Conservation (phyloP, 1,140 invertebrate genomes). For the Holcopasites calliopsidis region DNA sequence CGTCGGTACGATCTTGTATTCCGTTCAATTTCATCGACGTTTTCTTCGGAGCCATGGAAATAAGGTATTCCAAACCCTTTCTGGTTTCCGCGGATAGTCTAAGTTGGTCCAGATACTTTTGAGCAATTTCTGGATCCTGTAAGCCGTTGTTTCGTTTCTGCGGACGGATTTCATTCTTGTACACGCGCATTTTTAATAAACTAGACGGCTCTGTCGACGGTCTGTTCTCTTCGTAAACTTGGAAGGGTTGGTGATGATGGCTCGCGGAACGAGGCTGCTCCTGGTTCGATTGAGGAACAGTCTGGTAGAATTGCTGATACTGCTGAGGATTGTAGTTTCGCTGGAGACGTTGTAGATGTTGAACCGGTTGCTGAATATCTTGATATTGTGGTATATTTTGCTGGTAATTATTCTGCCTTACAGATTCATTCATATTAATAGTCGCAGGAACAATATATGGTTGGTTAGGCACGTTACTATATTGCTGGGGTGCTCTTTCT, state of each 20-base stretch:
- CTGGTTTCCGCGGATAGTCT: conserved; percentile 30
- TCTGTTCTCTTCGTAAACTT: neutral
- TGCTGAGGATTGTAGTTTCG: conserved; percentile 7
- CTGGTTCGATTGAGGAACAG: neutral
- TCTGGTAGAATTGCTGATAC: neutral
- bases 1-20: conserved; percentile 54
- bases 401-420: neutral
- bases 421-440: neutral
- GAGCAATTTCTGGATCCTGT: conserved; percentile 61
- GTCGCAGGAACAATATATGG: neutral
- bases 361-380: too few relatives aligned
- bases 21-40: conserved; percentile 60
- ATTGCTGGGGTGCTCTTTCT: neutral
- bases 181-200: conserved; percentile 62
- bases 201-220: conserved; percentile 56
- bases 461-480: neutral
- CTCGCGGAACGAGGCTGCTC: neutral
- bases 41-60: conserved; percentile 44
- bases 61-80: conserved; percentile 52
- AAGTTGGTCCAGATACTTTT: conserved; percentile 45
- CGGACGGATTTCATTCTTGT: conserved; percentile 56
- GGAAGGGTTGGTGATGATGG: too few relatives aligned
- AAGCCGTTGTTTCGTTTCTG: conserved; percentile 71
- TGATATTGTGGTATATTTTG: neutral
- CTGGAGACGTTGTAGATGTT: conserved; percentile 20